phyloP scores from a whole-genome alignment of 35 echinoderm and acorn worm species.

The Strongylocentrotus purpuratus region DNA sequence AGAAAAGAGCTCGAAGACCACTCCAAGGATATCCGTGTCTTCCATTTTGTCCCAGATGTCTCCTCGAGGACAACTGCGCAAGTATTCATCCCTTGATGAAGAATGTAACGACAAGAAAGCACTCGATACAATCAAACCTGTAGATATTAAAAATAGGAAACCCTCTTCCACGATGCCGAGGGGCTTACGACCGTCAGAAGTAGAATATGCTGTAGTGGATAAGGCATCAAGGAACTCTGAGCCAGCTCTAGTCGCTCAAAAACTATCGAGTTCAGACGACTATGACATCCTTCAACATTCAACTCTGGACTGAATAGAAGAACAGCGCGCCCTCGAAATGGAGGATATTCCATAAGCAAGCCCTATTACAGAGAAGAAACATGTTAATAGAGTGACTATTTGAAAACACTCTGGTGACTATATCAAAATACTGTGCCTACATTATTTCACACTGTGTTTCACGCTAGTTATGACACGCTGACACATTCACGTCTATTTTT shows the following conservation, averaged over 20 bases:
- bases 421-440: no score
- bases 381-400: no score
- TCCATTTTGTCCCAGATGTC: conserved; percentile 32
- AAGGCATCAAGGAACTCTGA: background rate
- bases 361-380: no score
- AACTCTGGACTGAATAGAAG: background rate
- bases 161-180: conserved; percentile 8
- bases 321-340: no score
- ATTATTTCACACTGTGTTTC: no score
- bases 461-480: no score
- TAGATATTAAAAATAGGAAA: background rate
- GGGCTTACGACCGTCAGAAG: background rate
- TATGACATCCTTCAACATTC: conserved; percentile 36
- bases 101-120: background rate
- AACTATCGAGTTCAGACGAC: background rate
- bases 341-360: no score
- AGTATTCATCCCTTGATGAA: conserved; percentile 37
- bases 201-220: conserved; percentile 29
- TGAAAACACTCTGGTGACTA: no score
- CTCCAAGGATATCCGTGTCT: conserved; percentile 15
- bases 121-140: background rate
- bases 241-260: background rate
- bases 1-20: background rate
- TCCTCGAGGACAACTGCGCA: background rate
- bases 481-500: no score